Conservation (phyloP, 2,113 vertebrate genomes). For the Himantopus leucocephalus region DNA sequence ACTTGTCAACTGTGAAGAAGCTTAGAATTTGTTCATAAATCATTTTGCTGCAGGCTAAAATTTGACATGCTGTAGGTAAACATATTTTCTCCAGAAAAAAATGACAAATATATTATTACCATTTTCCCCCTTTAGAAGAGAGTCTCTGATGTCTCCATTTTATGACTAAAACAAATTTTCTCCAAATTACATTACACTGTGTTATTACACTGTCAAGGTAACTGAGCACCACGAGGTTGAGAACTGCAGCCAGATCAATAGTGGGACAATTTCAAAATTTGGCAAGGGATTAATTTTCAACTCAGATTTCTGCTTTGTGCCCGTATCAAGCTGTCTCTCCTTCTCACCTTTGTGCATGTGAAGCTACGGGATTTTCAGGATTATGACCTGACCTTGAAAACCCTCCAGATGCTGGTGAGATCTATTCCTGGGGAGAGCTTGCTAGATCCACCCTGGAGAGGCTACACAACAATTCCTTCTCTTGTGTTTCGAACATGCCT, state of each 20-base stretch:
- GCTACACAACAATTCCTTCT: not conserved
- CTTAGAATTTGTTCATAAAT: constrained; percentile 48
- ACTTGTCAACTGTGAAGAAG: constrained; percentile 16
- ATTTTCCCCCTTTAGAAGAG: not conserved
- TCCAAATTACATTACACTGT: not conserved
- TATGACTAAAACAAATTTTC: not conserved
- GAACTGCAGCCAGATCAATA: not conserved
- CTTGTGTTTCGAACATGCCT: not conserved
- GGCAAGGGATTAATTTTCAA: not conserved
- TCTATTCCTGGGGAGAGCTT: not conserved
- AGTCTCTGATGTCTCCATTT: not conserved
- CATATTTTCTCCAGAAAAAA: not conserved
- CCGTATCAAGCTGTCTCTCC: not conserved
- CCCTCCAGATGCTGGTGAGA: not conserved
- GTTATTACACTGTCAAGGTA: not conserved
- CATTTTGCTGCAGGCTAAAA: constrained; percentile 27
- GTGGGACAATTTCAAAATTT: not conserved
- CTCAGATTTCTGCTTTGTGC: not conserved
- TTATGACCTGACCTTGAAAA: not conserved
- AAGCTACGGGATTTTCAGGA: not conserved
- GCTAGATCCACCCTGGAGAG: not conserved
- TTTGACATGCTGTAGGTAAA: not conserved
- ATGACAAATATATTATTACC: not conserved
- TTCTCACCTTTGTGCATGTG: not conserved
- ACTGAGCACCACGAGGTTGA: not conserved